These are phyloP conservation scores for Temnothorax nylanderi DNA, from an alignment of 1,140 invertebrate species.

Conservation along the genomic window DNA sequence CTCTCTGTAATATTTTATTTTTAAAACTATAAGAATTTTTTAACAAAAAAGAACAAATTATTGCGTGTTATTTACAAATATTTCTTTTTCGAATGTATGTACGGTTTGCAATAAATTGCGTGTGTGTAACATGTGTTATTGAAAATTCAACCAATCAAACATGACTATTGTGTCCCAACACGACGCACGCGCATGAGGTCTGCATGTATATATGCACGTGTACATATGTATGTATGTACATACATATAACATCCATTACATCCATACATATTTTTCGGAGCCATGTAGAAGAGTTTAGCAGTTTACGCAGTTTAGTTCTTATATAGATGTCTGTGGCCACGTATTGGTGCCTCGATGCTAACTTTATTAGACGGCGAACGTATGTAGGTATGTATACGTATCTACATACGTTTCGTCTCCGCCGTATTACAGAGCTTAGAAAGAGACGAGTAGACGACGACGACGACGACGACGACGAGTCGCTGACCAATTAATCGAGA, in stretches of 20 bases:
- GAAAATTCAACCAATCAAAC: neutral
- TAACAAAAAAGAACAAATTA: too few species aligned
- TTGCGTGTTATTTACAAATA: too few species aligned
- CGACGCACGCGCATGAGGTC: neutral
- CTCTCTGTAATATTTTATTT: too few species aligned
- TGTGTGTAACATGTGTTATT: too few species aligned
- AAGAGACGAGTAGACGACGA: neutral
- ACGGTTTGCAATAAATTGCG: too few species aligned
- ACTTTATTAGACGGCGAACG: neutral
- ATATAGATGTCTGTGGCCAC: neutral
- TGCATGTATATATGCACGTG: neutral
- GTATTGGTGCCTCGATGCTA: neutral
- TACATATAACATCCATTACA: too few species aligned
- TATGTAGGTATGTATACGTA: neutral
- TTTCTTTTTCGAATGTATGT: too few species aligned
- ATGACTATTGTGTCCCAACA: neutral
- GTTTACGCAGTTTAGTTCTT: neutral
- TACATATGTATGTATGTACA: too few species aligned
- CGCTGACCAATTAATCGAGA: constrained; percentile 5
- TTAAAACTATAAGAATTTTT: too few species aligned
- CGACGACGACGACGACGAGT: neutral
- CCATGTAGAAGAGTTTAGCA: too few species aligned
- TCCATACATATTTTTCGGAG: too few species aligned
- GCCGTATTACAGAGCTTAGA: neutral
- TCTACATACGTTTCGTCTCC: neutral